Conservation (phyloP, 1,140 invertebrate species). For the Thereuonema tuberculata region DNA sequence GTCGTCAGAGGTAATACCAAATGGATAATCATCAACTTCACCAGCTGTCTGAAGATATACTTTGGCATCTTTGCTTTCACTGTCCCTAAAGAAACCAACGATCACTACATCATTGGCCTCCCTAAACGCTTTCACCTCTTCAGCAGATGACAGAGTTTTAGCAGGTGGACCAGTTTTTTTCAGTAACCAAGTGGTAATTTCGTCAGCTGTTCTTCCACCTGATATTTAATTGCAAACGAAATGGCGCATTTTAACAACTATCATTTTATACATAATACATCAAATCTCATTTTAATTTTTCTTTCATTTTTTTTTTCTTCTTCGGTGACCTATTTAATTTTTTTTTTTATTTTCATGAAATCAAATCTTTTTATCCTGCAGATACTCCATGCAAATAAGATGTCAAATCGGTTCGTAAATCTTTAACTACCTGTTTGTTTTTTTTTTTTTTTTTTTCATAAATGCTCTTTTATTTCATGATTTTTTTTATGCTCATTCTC, state of each 20-base stretch:
- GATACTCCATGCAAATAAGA: no score
- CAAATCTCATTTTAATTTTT: no score
- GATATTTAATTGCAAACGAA: no score
- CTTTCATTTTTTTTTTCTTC: no score
- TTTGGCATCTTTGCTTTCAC: constrained; percentile 60
- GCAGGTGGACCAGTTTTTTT: constrained; percentile 95
- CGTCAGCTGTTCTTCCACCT: constrained; percentile 79
- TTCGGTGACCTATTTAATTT: no score
- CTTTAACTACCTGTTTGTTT: no score
- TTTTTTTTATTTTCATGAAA: no score
- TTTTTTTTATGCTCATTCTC: no score
- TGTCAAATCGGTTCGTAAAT: no score
- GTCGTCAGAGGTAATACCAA: constrained; percentile 67
- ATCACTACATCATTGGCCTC: constrained; percentile 63
- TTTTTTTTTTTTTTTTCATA: no score
- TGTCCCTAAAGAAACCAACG: constrained; percentile 88
- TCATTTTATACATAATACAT: not conserved
- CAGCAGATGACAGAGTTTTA: constrained; percentile 54
- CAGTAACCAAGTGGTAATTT: constrained; percentile 84
- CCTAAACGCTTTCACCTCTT: constrained; percentile 71
- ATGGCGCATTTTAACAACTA: not conserved
- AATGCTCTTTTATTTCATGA: no score
- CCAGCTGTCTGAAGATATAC: constrained; percentile 65
- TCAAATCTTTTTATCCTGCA: no score
- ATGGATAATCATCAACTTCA: constrained; percentile 70